Conservation (phyloP, 2,888 invertebrate species). For the Thereva nobilitata region DNA sequence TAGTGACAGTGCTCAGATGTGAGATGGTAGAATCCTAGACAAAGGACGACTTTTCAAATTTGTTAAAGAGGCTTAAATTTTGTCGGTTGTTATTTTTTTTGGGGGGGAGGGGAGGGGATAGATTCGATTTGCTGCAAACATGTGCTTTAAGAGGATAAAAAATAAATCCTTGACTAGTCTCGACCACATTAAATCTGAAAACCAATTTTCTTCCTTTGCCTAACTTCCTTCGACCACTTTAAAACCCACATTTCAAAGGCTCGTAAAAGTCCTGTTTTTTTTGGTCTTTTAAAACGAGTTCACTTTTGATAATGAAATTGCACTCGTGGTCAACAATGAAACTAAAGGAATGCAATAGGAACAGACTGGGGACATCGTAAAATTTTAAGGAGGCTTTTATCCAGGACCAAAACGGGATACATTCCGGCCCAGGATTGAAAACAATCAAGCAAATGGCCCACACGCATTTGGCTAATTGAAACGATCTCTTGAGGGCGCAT, state of each 20-base stretch:
- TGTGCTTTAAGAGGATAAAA: background rate
- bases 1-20: conserved; percentile 25
- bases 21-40: background rate
- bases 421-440: conserved; percentile 21
- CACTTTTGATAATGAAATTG: conserved; percentile 36
- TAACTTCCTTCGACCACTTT: background rate
- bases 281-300: conserved; percentile 9
- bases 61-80: conserved; percentile 1
- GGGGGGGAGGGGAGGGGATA: background rate
- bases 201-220: too few species aligned
- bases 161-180: background rate
- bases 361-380: conserved; percentile 11
- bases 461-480: conserved; percentile 56
- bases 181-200: too few species aligned
- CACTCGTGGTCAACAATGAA: conserved; percentile 21
- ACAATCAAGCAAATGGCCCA: conserved; percentile 54
- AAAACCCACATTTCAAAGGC: background rate
- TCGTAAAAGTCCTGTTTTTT: background rate
- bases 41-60: conserved; percentile 1
- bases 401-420: conserved; percentile 22
- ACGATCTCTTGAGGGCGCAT: conserved; percentile 37
- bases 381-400: background rate
- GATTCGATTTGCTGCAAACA: background rate
- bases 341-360: background rate
- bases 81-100: background rate